Base-by-base conservation (phyloP, 2,888 invertebrate species). In the Gandaritis pyraliata region DNA sequence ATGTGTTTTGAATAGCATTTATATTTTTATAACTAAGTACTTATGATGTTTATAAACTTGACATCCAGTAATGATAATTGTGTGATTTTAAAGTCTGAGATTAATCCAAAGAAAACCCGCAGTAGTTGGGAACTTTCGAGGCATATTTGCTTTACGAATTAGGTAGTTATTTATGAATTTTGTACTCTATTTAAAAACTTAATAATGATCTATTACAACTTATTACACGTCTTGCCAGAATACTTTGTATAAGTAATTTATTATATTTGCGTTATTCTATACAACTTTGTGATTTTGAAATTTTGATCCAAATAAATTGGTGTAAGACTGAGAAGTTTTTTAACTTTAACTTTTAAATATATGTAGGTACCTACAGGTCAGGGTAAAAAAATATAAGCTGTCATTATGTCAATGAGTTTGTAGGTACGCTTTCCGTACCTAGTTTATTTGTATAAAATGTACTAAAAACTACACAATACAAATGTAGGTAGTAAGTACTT, bases 291-390 rank as follows among this genome's bases (percentile, higher is more conserved):
- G 77, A 80, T 85, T 86, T 87, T 87, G 82, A 86, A 87, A 83
- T 83, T n/a, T 83, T 82, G 72, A 77, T 82, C 75, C 70, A 77
- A 83, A 78, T 81, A 85, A 86, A 86, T 86, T 86, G 81, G 77
- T 81, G 76, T 86, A 82, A 85, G 81, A 81, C 79, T 82, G 78
- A 81, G 15, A 2, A 38, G 55, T 48, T 30, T 43, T 49, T 56
- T 53, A 15, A 39, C 43, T 58, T 49, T 23, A 23, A 23, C 23
- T 23, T 6, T 23, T 23, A 23, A 1, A 23, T n/a, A n/a, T n/a
- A n/a, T n/a, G 23, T 23, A 23, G 23, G 23, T 23, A 23, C 23
- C 23, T 23, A 23, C 23, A 3, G 4, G 2, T 23, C 23, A 33
- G 2, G 33, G 10, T 33, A 33, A 33, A 33, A n/a, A 10, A 10